Conservation (phyloP, 2,797 vertebrate genomes). For the Pseudomugil gertrudae region DNA sequence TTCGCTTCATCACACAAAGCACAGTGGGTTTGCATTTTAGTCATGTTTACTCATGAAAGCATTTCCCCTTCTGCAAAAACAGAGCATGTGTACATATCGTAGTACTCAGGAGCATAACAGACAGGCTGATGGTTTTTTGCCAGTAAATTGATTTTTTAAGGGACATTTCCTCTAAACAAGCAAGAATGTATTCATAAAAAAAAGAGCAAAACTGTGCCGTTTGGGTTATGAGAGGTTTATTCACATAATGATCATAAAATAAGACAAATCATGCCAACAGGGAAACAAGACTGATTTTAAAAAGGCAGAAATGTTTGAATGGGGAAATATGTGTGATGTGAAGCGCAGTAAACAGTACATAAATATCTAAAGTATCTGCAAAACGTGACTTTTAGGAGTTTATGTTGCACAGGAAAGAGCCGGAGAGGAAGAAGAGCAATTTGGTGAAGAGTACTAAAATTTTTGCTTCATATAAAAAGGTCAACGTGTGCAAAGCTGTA, state of each 20-base stretch:
- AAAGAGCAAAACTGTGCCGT: constrained; percentile 2
- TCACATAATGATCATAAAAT: background rate
- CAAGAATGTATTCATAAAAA: background rate
- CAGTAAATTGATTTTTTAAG: background rate
- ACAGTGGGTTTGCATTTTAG: constrained; percentile 2
- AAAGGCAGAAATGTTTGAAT: background rate
- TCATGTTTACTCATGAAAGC: constrained; percentile 5
- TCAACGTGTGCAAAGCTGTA: constrained; percentile 28
- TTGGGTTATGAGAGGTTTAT: background rate
- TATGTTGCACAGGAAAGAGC: background rate
- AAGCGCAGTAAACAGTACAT: background rate
- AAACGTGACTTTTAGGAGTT: background rate
- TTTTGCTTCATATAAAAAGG: background rate
- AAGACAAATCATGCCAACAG: background rate
- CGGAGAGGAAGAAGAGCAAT: background rate
- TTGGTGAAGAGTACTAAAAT: background rate
- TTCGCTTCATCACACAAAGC: background rate
- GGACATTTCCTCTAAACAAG: background rate
- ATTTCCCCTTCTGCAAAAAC: constrained; percentile 16
- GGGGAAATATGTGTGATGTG: too few relatives aligned
- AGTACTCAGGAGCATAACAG: constrained; percentile 41
- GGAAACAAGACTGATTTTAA: background rate
- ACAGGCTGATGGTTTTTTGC: constrained; percentile 16
- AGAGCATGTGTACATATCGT: constrained; percentile 31
- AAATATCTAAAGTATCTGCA: background rate